Percentiles rank a stretch among this genome's conserved stretches.
These are phyloP conservation scores for Catostylus mosaicus DNA, from an alignment of 30 jellyfish, hydroid and myxozoan species.

Conservation along the genomic window DNA sequence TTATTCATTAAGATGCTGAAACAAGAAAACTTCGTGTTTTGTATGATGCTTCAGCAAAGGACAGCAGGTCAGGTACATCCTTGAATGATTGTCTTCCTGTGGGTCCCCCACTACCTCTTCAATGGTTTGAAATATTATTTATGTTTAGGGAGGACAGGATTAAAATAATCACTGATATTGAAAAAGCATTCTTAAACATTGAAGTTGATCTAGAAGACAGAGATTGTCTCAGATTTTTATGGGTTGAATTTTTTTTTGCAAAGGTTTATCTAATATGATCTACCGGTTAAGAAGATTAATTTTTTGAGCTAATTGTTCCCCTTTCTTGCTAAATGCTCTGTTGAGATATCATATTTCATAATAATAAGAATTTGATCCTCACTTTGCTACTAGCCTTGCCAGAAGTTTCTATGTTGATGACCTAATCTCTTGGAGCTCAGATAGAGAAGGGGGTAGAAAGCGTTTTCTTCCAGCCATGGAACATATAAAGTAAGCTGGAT, in stretches of 20 bases:
- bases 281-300: constrained; percentile 1
- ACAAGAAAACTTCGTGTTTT: neutral
- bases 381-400: constrained; percentile 13
- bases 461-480: constrained; percentile 28
- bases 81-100: neutral
- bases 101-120: neutral
- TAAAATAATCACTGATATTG: neutral
- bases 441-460: constrained; percentile 25
- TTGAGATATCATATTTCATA: constrained; percentile 36
- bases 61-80: neutral
- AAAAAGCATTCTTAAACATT: neutral
- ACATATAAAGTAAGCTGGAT: constrained; percentile 44
- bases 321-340: constrained; percentile 53
- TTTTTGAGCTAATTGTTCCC: constrained; percentile 38
- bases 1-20: neutral
- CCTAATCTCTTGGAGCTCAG: constrained; percentile 41
- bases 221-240: neutral
- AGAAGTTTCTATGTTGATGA: constrained; percentile 52
- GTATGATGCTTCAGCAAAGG: neutral
- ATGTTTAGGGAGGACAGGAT: neutral
- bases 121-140: neutral
- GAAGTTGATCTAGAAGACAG: neutral
- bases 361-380: constrained; percentile 32
- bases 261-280: neutral
- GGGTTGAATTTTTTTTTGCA: neutral